Evolutionary conservation across 1,140 invertebrate genomes (phyloP), one percentile per base, ranked within the genome.

Genomic region (Sycophila sp.): DNA sequence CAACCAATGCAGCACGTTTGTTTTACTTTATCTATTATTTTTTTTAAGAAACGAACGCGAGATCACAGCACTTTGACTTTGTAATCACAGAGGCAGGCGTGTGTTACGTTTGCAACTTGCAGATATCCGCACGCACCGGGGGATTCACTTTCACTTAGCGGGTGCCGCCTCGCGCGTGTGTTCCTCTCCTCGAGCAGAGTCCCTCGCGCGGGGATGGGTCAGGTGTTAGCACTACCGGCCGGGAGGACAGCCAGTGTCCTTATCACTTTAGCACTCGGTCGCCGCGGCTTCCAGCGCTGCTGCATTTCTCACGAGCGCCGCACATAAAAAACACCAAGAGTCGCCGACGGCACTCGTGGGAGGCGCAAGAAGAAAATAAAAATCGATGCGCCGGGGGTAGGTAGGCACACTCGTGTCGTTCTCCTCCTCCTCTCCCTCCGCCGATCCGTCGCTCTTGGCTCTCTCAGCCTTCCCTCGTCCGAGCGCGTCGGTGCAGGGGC

Each of bases 231-330:
- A 59, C 19, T 40, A 24, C 40, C 55, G 55, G 55, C 34, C 4
- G 40, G 32, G 34, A 59, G 32, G 32, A 59, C 15, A 40, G 40
- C 36, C 32, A 40, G 30, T 1, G 40, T 40, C 13, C 19, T 38
- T 8, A 5, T 10, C 55, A 59, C 55, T 62, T 62, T 62, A 11
- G 7, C 59, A 62, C 59, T 60, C 62, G 36, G 22, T 67, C 69
- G 45, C 53, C 69, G 58, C 64, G 71, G 24, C 71, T 59, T 64
- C 74, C 68, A n/a, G 45, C 58, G 28, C 34, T 56, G 40, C 69
- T 36, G 45, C 53, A 64, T 53, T 26, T 56, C 32, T 19, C 63
- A n/a, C n/a, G n/a, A 63, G 74, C 69, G 73, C n/a, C 56, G 72
- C 71, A 75, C 30, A 38, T 53, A 30, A 4, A 59, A 47, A 66